Evolutionary conservation across 2,888 invertebrate species (phyloP), one percentile per base, ranked within the genome.

Genomic region (Cerastis leucographa): DNA sequence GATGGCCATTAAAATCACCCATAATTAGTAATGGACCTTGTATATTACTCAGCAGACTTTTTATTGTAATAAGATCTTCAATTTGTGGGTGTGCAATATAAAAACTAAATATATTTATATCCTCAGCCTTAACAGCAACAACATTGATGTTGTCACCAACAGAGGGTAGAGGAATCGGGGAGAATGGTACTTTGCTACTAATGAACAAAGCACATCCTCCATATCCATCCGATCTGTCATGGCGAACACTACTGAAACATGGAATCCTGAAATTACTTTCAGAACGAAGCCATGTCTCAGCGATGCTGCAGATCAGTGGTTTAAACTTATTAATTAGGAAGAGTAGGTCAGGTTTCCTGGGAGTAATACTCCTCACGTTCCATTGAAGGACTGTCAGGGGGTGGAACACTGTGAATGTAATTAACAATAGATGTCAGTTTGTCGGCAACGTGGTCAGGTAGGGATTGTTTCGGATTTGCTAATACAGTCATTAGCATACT

Each of bases 151-250:
- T 42, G 5, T 65, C 64, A 5, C 64, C 42, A 17, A 42, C n/a
- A n/a, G 42, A 64, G n/a, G 64, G 17, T 42, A n/a, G 64, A 64
- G 42, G 42, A n/a, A 42, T 64, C 5, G 4, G 42, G 42, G 64
- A n/a, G 14, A 65, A n/a, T 64, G 42, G 9, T 64, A 64, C 42
- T 40, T n/a, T 64, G 64, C 17, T 64, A 64, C n/a, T 64, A 17
- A 40, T 40, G 40, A 62, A 1, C 22, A 40, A 62, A 2, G 62
- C 40, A 49, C 49, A 49, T 49, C 49, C 49, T 49, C 49, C 49
- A 19, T 49, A 49, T 49, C 49, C 49, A 49, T 49, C 49, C 5
- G 49, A 49, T 49, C 49, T 49, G 17, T 49, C 49, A 49, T 49
- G 17, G 19, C 49, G 49, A 49, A 12, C 19, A 49, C 49, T 49